phyloP scores from a whole-genome alignment of 1,140 invertebrate species.

The Drosophila jambulina region DNA sequence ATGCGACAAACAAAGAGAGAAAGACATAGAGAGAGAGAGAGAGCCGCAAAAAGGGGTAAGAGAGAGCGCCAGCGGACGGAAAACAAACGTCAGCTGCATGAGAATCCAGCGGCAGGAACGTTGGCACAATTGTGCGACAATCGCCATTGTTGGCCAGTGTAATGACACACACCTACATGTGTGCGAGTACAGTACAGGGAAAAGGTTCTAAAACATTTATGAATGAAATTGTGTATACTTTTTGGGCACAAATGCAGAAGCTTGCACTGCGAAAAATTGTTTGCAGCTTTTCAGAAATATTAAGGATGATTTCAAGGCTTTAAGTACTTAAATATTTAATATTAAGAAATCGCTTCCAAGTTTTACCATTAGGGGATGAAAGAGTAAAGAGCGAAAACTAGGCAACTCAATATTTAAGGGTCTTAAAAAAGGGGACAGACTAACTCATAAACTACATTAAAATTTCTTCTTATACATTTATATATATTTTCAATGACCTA shows the following conservation, averaged over 20 bases:
- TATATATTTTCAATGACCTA: no score
- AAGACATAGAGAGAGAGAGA: background rate
- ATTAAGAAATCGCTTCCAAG: background rate
- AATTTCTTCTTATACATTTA: background rate
- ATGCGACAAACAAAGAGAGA: conserved; percentile 21
- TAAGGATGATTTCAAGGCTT: background rate
- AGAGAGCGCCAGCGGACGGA: conserved; percentile 14
- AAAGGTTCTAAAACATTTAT: conserved; percentile 70
- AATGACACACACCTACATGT: conserved; percentile 43
- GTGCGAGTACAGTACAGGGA: conserved; percentile 10
- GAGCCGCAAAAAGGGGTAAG: background rate
- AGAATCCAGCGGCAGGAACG: conserved; percentile 37
- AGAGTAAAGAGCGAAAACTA: no score
- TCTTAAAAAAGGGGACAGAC: no score
- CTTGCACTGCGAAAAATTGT: background rate
- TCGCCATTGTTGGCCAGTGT: conserved; percentile 65
- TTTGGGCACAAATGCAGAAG: conserved; percentile 19
- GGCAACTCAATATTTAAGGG: no score
- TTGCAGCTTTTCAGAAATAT: no score
- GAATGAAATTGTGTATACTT: conserved; percentile 65
- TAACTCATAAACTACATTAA: no score
- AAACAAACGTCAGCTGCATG: conserved; percentile 65
- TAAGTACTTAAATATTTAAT: background rate
- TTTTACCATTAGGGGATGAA: background rate
- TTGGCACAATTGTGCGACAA: conserved; percentile 37